A percentile compares a stretch with the other conserved stretches of the same genome.
Evolutionary conservation across 2,888 invertebrate genomes (phyloP).

Genomic region (Yponomeuta cagnagella): DNA sequence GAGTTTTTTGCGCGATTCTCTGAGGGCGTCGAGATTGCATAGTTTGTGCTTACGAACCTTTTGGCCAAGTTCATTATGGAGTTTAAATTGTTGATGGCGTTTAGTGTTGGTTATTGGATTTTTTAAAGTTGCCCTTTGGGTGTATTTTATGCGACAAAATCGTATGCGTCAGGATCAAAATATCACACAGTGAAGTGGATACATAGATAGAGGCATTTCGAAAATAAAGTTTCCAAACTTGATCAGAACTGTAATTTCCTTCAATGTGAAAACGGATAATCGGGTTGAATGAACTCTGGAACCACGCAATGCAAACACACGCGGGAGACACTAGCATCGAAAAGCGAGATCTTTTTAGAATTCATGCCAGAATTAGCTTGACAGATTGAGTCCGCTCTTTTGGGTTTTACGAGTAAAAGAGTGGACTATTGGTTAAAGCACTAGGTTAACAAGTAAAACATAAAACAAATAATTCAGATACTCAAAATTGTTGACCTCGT

Average conservation of each 20-base stretch:
- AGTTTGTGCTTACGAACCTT: conserved; percentile 37
- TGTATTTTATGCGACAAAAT: background rate
- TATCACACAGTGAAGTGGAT: background rate
- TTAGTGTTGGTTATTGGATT: conserved; percentile 32
- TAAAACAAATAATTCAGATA: too few species aligned
- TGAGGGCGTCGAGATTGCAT: conserved; percentile 58
- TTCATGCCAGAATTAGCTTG: background rate
- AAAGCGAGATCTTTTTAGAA: background rate
- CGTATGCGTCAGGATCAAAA: background rate
- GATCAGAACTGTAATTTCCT: too few species aligned
- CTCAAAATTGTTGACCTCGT: too few species aligned
- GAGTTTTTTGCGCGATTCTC: conserved; percentile 56
- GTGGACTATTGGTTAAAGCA: too few species aligned
- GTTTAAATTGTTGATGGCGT: conserved; percentile 55
- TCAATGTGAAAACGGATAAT: background rate
- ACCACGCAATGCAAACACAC: background rate
- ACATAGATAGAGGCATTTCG: too few species aligned
- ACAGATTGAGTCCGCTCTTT: too few species aligned
- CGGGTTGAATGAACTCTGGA: background rate
- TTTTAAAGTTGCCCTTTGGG: background rate
- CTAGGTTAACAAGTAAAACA: too few species aligned
- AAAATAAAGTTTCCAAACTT: too few species aligned
- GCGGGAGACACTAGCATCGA: background rate
- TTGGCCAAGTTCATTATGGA: conserved; percentile 55
- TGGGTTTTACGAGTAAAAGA: too few species aligned